Evolutionary conservation across 92 coral and sea anemone genomes (phyloP).

Genomic region (Phenganax stokvisi): DNA sequence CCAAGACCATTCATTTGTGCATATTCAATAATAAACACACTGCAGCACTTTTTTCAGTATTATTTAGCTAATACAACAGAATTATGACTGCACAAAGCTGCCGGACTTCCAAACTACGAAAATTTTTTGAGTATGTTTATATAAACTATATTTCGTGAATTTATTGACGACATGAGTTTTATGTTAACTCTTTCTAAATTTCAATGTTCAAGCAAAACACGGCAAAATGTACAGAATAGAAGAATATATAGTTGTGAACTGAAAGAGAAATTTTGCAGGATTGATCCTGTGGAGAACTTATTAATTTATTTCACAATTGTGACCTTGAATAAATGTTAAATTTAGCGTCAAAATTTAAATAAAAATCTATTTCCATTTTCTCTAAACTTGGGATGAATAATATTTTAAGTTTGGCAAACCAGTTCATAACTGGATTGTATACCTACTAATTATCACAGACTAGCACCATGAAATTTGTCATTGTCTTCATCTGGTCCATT

Average conservation of each 20-base stretch:
- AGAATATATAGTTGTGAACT: background rate
- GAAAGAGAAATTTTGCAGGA: background rate
- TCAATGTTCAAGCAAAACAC: background rate
- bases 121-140: background rate
- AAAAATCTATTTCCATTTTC: slow-evolving; percentile 33
- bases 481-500: background rate
- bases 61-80: too few species aligned
- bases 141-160: background rate
- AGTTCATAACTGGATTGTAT: too few species aligned
- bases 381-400: background rate
- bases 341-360: slow-evolving; percentile 29
- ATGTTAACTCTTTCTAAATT: background rate
- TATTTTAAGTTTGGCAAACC: too few species aligned
- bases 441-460: too few species aligned
- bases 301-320: slow-evolving; percentile 35
- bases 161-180: background rate
- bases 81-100: background rate
- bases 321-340: slow-evolving; percentile 20
- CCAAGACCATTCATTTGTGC: too few species aligned
- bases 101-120: too few species aligned
- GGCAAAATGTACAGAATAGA: background rate
- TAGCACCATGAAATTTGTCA: background rate
- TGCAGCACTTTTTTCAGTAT: too few species aligned
- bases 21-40: too few species aligned
- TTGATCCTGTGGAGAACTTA: slow-evolving; percentile 9